phyloP scores from a whole-genome alignment of 2,797 vertebrate genomes.

The Hippopotamyrus pictus region DNA sequence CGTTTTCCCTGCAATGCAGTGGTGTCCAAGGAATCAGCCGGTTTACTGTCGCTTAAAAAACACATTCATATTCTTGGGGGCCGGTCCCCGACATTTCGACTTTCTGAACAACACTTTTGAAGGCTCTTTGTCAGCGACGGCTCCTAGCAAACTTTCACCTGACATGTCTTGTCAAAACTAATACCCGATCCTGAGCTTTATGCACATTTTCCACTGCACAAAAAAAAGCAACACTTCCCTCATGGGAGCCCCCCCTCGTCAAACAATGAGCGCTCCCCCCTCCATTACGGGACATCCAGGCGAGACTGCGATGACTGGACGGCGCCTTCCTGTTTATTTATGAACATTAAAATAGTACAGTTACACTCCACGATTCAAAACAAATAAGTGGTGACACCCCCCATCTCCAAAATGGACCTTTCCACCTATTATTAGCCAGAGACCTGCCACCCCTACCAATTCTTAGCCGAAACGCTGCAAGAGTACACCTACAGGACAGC shows the following conservation, averaged over 20 bases:
- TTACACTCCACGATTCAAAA: background rate
- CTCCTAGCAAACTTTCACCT: conserved; percentile 6
- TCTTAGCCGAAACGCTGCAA: background rate
- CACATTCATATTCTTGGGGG: background rate
- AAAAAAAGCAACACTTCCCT: background rate
- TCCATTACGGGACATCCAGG: background rate
- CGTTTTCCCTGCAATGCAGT: background rate
- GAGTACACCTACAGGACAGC: background rate
- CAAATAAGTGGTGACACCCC: background rate
- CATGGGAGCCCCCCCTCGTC: background rate
- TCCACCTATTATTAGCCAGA: background rate
- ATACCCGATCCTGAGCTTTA: background rate
- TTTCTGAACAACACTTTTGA: background rate
- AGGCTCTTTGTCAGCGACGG: background rate
- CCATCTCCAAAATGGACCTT: background rate
- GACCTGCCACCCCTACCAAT: background rate
- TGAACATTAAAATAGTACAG: background rate
- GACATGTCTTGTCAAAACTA: conserved; percentile 2
- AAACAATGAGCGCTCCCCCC: background rate
- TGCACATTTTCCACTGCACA: background rate
- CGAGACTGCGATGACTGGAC: background rate
- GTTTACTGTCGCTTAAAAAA: background rate
- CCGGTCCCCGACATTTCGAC: background rate
- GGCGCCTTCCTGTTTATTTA: background rate
- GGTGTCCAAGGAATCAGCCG: background rate